These are phyloP conservation scores for Poicephalus meyeri DNA, from an alignment of 2,113 vertebrate species.

Conservation along the genomic window DNA sequence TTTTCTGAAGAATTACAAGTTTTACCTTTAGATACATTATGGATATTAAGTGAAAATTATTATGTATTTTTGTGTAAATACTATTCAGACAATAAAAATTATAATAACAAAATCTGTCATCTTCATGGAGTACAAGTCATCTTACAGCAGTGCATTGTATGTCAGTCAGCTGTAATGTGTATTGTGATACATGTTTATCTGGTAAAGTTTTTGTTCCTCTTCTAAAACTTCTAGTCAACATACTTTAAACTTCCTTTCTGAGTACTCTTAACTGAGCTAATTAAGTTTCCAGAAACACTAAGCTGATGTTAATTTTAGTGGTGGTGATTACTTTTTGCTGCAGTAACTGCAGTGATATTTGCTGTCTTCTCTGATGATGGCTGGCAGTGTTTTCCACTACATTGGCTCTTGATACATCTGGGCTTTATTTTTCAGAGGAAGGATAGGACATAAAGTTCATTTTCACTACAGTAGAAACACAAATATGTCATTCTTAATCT, in stretches of 20 bases:
- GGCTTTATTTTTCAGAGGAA: background rate
- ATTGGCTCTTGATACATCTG: background rate
- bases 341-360: background rate
- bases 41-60: background rate
- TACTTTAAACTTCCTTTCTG: background rate
- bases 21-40: background rate
- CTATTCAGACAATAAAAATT: background rate
- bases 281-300: background rate
- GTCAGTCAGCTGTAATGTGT: background rate
- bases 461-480: background rate
- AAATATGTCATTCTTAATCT: background rate
- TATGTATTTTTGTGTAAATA: background rate
- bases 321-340: background rate
- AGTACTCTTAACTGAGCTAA: background rate
- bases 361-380: background rate
- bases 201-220: background rate
- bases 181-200: background rate
- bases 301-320: background rate
- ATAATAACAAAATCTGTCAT: background rate
- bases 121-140: background rate
- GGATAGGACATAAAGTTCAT: background rate
- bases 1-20: background rate
- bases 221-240: background rate
- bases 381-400: background rate
- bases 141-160: background rate